Percentiles rank a stretch among this genome's conserved stretches.
Conservation (phyloP, 2,113 vertebrate species). For the Sapayoa aenigma region DNA sequence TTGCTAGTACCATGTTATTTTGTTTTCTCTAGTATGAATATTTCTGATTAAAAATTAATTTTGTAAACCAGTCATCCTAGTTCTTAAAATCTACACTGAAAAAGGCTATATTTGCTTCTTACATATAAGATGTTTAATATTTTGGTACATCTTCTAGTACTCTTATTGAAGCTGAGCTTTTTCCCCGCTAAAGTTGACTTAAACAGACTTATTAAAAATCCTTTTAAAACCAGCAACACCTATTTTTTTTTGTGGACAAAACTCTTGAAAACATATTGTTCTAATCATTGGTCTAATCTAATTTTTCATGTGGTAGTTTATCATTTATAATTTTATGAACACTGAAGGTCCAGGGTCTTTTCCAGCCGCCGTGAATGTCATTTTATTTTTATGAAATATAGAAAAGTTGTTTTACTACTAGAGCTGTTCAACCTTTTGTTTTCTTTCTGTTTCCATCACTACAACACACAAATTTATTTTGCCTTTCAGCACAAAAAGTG, state of each 20-base stretch:
- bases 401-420: constrained; percentile 8
- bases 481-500: constrained; percentile 8
- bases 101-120: background rate
- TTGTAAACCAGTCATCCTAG: background rate
- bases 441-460: constrained; percentile 43
- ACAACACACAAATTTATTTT: constrained; percentile 30
- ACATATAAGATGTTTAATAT: background rate
- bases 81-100: background rate
- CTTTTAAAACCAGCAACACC: background rate
- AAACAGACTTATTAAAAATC: background rate
- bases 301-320: constrained; percentile 19
- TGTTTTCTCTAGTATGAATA: background rate
- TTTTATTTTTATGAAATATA: constrained; percentile 7
- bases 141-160: background rate
- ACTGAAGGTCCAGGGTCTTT: background rate
- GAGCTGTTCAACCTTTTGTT: constrained; percentile 12
- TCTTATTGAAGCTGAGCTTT: background rate
- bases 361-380: background rate
- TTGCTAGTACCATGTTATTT: background rate
- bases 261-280: background rate
- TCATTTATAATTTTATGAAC: background rate
- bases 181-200: background rate
- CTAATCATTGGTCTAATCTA: background rate
- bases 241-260: background rate
- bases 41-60: background rate